These are phyloP conservation scores for Lasioglossum vierecki DNA, from an alignment of 2,888 invertebrate genomes.

Conservation along the genomic window DNA sequence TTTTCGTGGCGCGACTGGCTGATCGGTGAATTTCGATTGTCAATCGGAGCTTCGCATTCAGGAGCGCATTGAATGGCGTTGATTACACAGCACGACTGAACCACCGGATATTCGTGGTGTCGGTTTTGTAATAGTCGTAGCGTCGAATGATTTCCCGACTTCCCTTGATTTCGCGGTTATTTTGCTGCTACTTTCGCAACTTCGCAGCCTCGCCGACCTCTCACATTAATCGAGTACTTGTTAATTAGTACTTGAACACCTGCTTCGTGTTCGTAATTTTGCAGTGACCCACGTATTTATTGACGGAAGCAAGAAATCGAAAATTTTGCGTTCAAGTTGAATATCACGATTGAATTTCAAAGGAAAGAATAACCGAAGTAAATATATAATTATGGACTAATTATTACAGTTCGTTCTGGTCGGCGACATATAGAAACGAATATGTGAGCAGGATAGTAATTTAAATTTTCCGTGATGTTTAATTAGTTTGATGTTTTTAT, in stretches of 20 bases:
- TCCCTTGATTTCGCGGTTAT: neutral
- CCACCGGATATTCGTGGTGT: neutral
- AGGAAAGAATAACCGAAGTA: neutral
- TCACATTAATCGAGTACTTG: neutral
- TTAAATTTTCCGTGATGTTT: neutral
- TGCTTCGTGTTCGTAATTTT: neutral
- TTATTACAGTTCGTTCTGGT: neutral
- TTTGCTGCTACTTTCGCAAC: neutral
- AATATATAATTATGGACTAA: neutral
- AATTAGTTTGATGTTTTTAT: neutral
- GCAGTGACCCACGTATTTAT: neutral
- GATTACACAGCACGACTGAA: neutral
- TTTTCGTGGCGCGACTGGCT: neutral
- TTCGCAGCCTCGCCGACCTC: neutral
- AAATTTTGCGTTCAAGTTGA: neutral
- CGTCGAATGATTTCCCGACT: neutral
- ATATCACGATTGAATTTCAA: neutral
- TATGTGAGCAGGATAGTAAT: neutral
- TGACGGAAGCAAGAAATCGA: neutral
- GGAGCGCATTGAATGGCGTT: conserved; percentile 7
- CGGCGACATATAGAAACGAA: neutral
- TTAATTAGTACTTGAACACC: neutral
- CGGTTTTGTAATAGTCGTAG: conserved; percentile 2
- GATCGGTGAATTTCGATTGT: conserved; percentile 8
- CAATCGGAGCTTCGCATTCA: neutral